Base-by-base conservation (phyloP, 2,113 vertebrate species). In the Plectropomus leopardus region DNA sequence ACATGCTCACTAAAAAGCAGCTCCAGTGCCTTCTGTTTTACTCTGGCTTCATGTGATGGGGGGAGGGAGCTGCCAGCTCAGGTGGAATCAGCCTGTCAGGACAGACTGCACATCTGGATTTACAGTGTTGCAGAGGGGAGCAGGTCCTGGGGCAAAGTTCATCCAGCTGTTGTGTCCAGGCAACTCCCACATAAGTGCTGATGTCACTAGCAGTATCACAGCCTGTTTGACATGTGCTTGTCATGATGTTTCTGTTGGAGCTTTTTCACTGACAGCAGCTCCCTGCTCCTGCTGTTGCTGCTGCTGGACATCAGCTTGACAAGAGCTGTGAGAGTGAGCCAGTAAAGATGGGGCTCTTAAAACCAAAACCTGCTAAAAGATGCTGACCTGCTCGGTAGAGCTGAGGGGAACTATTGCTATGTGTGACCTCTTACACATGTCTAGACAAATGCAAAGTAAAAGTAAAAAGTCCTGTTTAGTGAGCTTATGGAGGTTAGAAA, bases 131-230 rank as follows among this genome's bases (percentile, higher is more conserved):
- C 54, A 55, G 17, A 9, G 4, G 59, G 36, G 24, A 24, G 66
- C 63, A 23, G 30, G 50, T 83, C 76, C 72, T 0, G 28, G 17
- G 72, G 78, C 67, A 45, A 15, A 1, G 7, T 11, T 53, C 10
- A 30, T 64, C 60, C 88, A 93, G 88, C 86, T 94, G 92, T 88
- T 85, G 54, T 36, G 1, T 50, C 90, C 75, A 10, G 42, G 40
- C 75, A 68, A 72, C n/a, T 69, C 23, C 36, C 67, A 71, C 71
- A 58, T 65, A 28, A 59, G 58, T 24, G 58, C 7, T 40, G 59
- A 60, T 48, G 57, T 58, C n/a, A 58, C 17, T 55, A 54, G 73
- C 58, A 58, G 54, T 73, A n/a, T 28, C 9, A 1, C 30, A 75
- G 59, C 28, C 40, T 72, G 55, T 73, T 58, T 50, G 5, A 32